A percentile compares a stretch with the other conserved stretches of the same genome.
These are phyloP conservation scores for Geodia barretti DNA, from an alignment of 37 sponge, comb jelly and placozoan species.

Conservation along the genomic window DNA sequence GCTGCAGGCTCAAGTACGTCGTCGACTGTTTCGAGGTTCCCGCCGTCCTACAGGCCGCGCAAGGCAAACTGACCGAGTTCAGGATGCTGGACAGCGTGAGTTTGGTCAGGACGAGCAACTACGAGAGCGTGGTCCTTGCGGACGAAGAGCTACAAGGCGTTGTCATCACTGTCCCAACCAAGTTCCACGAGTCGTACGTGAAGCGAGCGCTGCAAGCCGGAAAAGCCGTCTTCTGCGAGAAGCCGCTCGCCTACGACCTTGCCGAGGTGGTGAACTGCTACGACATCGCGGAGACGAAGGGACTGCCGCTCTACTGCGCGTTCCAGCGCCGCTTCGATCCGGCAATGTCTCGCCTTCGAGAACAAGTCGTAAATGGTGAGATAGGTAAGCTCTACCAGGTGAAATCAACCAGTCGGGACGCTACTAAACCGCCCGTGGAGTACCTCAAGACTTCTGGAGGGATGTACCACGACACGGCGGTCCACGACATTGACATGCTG, in stretches of 20 bases:
- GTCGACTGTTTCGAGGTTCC: slow-evolving; percentile 37
- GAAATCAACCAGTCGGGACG: slow-evolving; percentile 72
- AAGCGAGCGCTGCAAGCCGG: slow-evolving; percentile 45
- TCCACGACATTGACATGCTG: slow-evolving; percentile 84
- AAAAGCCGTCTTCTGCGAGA: slow-evolving; percentile 87
- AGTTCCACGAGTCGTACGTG: slow-evolving; percentile 66
- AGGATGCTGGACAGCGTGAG: neutral
- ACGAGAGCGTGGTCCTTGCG: slow-evolving; percentile 32
- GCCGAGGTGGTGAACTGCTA: slow-evolving; percentile 46
- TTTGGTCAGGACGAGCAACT: neutral
- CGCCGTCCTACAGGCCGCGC: neutral
- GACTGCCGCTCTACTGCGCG: slow-evolving; percentile 71
- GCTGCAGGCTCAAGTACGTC: slow-evolving; percentile 51
- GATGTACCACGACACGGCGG: slow-evolving; percentile 83
- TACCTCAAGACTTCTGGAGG: slow-evolving; percentile 77
- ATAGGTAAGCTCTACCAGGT: slow-evolving; percentile 71
- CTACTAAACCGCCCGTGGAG: slow-evolving; percentile 66
- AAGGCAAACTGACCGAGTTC: neutral
- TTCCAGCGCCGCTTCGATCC: slow-evolving; percentile 88
- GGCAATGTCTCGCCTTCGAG: slow-evolving; percentile 28
- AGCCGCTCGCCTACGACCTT: slow-evolving; percentile 63
- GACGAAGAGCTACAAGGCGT: slow-evolving; percentile 64
- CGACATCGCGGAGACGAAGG: slow-evolving; percentile 39
- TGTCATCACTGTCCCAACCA: slow-evolving; percentile 72
- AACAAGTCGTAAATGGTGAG: slow-evolving; percentile 53